Evolutionary conservation across 1,140 invertebrate species (phyloP).

Genomic region (Lutraria rhynchaena): DNA sequence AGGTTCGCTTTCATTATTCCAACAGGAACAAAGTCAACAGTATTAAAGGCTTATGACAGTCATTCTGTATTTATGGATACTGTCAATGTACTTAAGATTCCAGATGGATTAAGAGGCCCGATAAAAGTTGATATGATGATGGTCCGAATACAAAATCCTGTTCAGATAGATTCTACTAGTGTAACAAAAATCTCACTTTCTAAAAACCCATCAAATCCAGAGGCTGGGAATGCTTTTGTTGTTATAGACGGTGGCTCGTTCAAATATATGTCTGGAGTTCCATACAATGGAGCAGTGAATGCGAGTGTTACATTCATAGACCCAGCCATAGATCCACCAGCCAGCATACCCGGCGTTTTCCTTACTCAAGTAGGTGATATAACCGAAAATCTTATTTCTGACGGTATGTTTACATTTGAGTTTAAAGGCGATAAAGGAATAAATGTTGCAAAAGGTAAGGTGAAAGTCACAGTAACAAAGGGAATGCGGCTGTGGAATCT

Average conservation of each 20-base stretch:
- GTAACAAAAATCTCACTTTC: constrained; percentile 20
- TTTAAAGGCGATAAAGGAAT: background rate
- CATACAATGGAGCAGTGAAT: constrained; percentile 2
- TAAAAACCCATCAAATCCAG: constrained; percentile 1
- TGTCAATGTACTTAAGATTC: constrained; percentile 27
- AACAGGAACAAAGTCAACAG: background rate
- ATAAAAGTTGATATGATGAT: constrained; percentile 13
- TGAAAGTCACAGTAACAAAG: background rate
- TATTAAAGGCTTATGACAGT: background rate
- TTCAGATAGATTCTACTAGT: constrained; percentile 1
- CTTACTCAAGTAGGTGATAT: constrained; percentile 8
- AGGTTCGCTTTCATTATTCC: background rate
- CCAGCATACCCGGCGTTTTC: constrained; percentile 6
- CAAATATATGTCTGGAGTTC: background rate
- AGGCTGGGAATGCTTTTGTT: background rate
- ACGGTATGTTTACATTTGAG: background rate
- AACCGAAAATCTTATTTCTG: constrained; percentile 11
- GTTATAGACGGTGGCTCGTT: constrained; percentile 16
- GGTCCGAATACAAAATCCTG: background rate
- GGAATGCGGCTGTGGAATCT: constrained; percentile 30
- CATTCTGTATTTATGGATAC: constrained; percentile 2
- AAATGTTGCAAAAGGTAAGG: background rate
- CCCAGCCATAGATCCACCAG: background rate
- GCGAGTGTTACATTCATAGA: constrained; percentile 24
- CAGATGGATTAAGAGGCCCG: constrained; percentile 23